Conservation (phyloP, 2,113 vertebrate species). For the Crotalus helleri region DNA sequence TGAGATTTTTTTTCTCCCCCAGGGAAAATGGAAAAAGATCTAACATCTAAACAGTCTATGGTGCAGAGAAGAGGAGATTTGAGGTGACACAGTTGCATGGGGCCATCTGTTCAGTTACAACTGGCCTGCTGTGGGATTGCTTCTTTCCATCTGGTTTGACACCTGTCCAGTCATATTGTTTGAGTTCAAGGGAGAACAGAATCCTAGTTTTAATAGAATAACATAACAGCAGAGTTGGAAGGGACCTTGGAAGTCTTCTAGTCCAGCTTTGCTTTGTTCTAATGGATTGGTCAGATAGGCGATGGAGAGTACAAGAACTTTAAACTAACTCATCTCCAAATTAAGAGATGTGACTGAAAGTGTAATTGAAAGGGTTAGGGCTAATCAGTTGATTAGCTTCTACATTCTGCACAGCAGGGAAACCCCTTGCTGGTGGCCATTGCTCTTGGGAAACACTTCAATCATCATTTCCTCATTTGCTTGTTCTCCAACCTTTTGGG, state of each 20-base stretch:
- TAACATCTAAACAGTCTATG: not conserved
- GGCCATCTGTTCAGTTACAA: not conserved
- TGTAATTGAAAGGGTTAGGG: not conserved
- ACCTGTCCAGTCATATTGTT: not conserved
- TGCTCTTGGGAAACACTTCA: not conserved
- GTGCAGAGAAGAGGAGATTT: not conserved
- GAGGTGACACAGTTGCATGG: not conserved
- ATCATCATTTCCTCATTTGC: not conserved
- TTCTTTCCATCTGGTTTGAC: not conserved
- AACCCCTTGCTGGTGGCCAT: not conserved
- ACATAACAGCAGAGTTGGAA: no score
- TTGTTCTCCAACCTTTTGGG: not conserved
- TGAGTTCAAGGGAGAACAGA: not conserved
- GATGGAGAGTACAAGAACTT: not conserved
- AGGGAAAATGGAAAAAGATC: not conserved
- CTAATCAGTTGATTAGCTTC: not conserved
- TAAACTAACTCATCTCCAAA: not conserved
- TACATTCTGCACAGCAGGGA: not conserved
- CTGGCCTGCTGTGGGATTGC: not conserved
- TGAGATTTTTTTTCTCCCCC: not conserved
- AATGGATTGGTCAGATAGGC: not conserved
- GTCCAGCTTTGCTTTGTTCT: not conserved
- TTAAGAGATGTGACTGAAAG: not conserved
- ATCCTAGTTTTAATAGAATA: not conserved
- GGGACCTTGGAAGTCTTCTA: no score